A percentile compares a stretch with the other conserved stretches of the same genome.
Evolutionary conservation across 1,140 invertebrate genomes (phyloP).

Genomic region (Ceratosolen fusciceps): DNA sequence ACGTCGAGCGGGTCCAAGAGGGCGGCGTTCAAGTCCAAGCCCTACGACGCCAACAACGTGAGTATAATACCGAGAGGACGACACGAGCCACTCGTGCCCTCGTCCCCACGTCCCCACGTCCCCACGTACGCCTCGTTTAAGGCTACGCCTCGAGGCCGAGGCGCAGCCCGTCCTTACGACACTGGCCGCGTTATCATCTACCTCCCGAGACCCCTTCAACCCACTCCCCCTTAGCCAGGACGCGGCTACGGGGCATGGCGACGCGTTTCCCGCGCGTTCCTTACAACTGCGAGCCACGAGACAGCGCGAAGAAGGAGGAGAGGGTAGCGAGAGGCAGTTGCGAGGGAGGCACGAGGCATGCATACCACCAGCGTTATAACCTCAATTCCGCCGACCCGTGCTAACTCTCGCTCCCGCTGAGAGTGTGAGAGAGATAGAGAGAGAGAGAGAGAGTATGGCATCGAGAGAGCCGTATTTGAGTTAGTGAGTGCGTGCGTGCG

Average conservation of each 20-base stretch:
- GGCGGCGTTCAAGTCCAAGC: slow-evolving; percentile 59
- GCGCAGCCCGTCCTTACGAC: background rate
- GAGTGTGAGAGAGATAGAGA: slow-evolving; percentile 5
- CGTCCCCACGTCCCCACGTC: background rate
- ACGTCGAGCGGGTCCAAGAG: background rate
- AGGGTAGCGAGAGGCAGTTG: background rate
- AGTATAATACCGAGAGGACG: slow-evolving; percentile 56
- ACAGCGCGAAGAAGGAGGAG: background rate
- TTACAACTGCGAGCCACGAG: background rate
- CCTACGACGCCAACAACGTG: slow-evolving; percentile 69
- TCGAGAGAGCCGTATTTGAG: background rate
- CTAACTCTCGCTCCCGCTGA: too few relatives aligned
- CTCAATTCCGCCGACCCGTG: slow-evolving; percentile 58
- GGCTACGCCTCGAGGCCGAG: background rate
- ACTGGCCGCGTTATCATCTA: background rate
- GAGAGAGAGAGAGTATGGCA: background rate
- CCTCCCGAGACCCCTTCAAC: background rate
- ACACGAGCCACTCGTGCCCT: background rate
- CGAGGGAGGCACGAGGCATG: slow-evolving; percentile 1
- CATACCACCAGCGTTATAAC: slow-evolving; percentile 49
- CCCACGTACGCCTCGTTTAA: too few relatives aligned
- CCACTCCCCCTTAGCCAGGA: background rate
- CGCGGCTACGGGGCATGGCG: slow-evolving; percentile 15
- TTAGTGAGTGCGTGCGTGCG: background rate
- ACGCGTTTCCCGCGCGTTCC: slow-evolving; percentile 32